Evolutionary conservation across 2,113 vertebrate genomes (phyloP).

Genomic region (Stictonetta naevosa): DNA sequence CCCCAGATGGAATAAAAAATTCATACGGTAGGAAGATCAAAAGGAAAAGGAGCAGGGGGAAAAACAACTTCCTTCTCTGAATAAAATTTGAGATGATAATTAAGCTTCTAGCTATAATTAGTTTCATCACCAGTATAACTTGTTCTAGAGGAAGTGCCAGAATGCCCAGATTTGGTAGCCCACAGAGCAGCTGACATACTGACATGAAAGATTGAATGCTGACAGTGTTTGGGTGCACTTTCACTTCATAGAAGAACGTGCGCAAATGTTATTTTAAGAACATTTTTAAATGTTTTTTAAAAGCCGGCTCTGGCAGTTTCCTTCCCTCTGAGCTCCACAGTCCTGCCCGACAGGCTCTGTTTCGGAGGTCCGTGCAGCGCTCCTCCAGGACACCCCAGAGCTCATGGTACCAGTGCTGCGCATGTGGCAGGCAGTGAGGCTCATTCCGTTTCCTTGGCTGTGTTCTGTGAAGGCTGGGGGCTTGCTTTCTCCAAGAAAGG

Average conservation of each 20-base stretch:
- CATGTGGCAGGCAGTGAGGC: too few species aligned
- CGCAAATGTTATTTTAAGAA: not conserved
- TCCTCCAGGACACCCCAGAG: accelerated
- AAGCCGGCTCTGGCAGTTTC: not conserved
- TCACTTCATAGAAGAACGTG: not conserved
- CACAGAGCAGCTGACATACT: not conserved
- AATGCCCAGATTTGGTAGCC: not conserved
- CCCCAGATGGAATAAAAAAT: not conserved
- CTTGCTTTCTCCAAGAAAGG: not conserved
- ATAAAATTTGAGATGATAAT: conserved; percentile 10
- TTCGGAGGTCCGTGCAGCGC: not conserved
- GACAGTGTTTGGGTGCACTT: not conserved
- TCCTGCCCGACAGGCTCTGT: accelerated
- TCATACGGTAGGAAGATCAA: conserved; percentile 9
- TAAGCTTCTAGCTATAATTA: not conserved
- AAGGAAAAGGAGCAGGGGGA: not conserved
- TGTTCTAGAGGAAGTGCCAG: not conserved
- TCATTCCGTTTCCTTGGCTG: not conserved
- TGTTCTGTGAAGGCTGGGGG: not conserved
- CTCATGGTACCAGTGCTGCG: not conserved
- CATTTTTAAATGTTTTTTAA: not conserved
- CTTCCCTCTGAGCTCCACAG: not conserved
- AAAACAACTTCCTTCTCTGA: not conserved
- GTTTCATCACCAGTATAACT: not conserved
- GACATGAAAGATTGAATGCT: not conserved